phyloP scores from a whole-genome alignment of 2,888 invertebrate species.

The Clistopyga incitator region DNA sequence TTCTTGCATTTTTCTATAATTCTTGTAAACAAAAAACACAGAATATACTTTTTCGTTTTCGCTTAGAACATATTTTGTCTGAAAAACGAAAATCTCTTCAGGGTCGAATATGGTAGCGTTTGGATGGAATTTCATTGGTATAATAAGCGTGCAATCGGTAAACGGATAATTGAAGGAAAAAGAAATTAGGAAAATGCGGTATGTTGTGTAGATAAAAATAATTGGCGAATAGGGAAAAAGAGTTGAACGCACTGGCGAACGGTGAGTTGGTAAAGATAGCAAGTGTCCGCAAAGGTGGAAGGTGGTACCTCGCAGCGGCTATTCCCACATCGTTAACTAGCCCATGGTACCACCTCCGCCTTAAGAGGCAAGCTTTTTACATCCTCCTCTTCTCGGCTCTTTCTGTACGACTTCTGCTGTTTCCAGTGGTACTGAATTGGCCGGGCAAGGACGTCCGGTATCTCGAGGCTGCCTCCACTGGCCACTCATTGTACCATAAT shows the following conservation, averaged over 20 bases:
- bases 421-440: slow-evolving; percentile 29
- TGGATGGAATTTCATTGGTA: too few relatives aligned
- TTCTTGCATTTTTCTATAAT: too few relatives aligned
- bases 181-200: not conserved
- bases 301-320: slow-evolving; percentile 41
- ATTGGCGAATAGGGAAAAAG: not conserved
- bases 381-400: slow-evolving; percentile 36
- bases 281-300: slow-evolving; percentile 37
- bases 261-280: slow-evolving; percentile 21
- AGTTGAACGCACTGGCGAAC: not conserved
- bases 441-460: slow-evolving; percentile 37
- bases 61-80: too few relatives aligned
- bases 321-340: slow-evolving; percentile 65
- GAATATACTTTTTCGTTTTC: too few relatives aligned
- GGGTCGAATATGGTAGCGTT: too few relatives aligned
- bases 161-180: not conserved
- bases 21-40: too few relatives aligned
- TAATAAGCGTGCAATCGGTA: too few relatives aligned
- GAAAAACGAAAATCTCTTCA: too few relatives aligned
- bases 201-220: not conserved
- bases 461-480: slow-evolving; percentile 23
- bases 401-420: slow-evolving; percentile 10
- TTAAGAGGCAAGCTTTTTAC: slow-evolving; percentile 58
- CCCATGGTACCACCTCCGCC: slow-evolving; percentile 54
- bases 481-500: slow-evolving; percentile 45